Conservation (phyloP, 2,888 invertebrate species). For the Coremacera marginata region DNA sequence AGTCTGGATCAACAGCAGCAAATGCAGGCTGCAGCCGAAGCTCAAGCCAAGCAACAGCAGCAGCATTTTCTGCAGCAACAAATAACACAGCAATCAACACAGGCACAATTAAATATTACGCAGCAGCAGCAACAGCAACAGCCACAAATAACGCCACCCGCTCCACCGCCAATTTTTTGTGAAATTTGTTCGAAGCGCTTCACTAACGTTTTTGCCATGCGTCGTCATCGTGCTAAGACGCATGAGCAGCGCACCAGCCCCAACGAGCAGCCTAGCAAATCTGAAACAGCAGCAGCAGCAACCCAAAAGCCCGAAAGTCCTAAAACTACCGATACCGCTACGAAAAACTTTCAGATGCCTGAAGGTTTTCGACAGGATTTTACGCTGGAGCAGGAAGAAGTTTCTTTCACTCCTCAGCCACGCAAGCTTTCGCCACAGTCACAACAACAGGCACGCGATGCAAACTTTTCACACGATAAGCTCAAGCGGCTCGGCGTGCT, state of each 20-base stretch:
- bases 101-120: slow-evolving; percentile 48
- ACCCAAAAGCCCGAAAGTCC: slow-evolving; percentile 1
- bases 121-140: slow-evolving; percentile 39
- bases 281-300: slow-evolving; percentile 37
- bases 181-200: slow-evolving; percentile 82
- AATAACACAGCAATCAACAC: slow-evolving; percentile 53
- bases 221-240: slow-evolving; percentile 77
- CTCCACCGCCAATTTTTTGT: slow-evolving; percentile 71
- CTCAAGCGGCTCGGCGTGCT: slow-evolving; percentile 83
- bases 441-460: slow-evolving; percentile 77
- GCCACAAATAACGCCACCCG: slow-evolving; percentile 52
- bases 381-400: slow-evolving; percentile 69
- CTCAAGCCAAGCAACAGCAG: slow-evolving; percentile 48
- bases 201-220: slow-evolving; percentile 79
- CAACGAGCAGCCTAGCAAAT: slow-evolving; percentile 5
- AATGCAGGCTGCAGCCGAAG: slow-evolving; percentile 46
- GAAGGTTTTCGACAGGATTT: slow-evolving; percentile 69
- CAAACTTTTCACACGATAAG: slow-evolving; percentile 80
- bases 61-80: slow-evolving; percentile 49
- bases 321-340: not conserved
- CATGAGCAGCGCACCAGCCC: slow-evolving; percentile 70
- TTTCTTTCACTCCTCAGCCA: slow-evolving; percentile 71
- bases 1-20: slow-evolving; percentile 57
- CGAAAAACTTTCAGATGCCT: slow-evolving; percentile 64
- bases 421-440: slow-evolving; percentile 74